Evolutionary conservation across 30 jellyfish, hydroid and myxozoan species (phyloP).

Genomic region (Rhopilema esculentum): DNA sequence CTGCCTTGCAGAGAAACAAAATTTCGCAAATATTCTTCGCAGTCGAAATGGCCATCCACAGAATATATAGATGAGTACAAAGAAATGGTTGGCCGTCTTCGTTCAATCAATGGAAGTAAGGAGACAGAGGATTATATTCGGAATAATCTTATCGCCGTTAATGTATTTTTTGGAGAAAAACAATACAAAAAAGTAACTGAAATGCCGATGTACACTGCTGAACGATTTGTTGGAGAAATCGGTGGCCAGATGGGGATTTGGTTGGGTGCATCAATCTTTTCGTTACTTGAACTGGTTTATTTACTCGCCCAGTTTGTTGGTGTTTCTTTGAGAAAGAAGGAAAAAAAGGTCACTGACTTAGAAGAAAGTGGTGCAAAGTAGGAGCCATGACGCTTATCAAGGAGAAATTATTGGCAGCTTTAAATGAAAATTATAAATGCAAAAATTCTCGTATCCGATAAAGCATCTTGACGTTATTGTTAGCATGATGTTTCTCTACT

Average conservation of each 20-base stretch:
- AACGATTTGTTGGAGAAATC: slow-evolving; percentile 16
- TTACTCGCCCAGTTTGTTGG: background rate
- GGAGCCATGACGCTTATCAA: no score
- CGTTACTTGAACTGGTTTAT: slow-evolving; percentile 24
- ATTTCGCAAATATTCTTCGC: slow-evolving; percentile 6
- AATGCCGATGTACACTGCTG: slow-evolving; percentile 10
- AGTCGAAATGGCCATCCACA: slow-evolving; percentile 62
- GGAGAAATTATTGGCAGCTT: no score
- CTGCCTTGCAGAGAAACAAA: slow-evolving; percentile 45
- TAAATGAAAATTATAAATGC: no score
- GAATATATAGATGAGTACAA: slow-evolving; percentile 13
- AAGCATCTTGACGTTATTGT: no score
- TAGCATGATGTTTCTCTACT: no score
- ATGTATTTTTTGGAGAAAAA: slow-evolving; percentile 38
- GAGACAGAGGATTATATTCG: slow-evolving; percentile 32
- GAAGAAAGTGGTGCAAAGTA: background rate
- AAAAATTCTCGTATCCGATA: no score
- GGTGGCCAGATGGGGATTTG: slow-evolving; percentile 77
- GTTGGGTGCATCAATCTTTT: slow-evolving; percentile 54
- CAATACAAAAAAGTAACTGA: slow-evolving; percentile 4
- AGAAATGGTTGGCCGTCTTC: slow-evolving; percentile 4
- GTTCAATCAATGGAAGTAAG: slow-evolving; percentile 14
- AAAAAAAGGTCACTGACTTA: background rate
- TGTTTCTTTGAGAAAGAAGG: background rate
- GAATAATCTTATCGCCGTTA: slow-evolving; percentile 36